Evolutionary conservation across 2,888 invertebrate species (phyloP).

Genomic region (Acleris emargana): DNA sequence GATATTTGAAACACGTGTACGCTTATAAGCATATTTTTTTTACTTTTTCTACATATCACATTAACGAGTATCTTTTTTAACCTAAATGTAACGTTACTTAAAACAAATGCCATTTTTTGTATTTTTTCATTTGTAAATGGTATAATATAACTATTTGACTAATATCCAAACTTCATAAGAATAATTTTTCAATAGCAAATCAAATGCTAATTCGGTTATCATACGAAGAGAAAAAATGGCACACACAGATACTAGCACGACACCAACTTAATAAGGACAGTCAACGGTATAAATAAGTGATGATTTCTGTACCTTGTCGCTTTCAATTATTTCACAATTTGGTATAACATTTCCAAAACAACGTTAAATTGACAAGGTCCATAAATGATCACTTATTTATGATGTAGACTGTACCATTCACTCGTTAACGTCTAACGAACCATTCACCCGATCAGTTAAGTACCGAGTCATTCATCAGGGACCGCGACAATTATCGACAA

Average conservation of each 20-base stretch:
- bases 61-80: conserved; percentile 74
- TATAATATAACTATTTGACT: conserved; percentile 2
- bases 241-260: conserved; percentile 6
- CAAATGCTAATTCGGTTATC: conserved; percentile 47
- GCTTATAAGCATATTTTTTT: conserved; percentile 55
- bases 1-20: conserved; percentile 56
- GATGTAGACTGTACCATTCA: too few relatives aligned
- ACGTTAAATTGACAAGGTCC: too few relatives aligned
- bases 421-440: conserved; percentile 14
- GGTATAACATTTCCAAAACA: too few relatives aligned
- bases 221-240: conserved; percentile 27
- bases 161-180: conserved; percentile 22
- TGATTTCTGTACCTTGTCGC: too few relatives aligned
- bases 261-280: neutral
- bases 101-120: conserved; percentile 62
- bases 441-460: conserved; percentile 8
- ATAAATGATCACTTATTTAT: too few relatives aligned
- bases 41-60: conserved; percentile 74
- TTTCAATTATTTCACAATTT: too few relatives aligned
- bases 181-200: conserved; percentile 8
- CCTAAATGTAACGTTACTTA: conserved; percentile 61
- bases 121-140: conserved; percentile 37
- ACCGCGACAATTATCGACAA: conserved; percentile 17
- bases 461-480: conserved; percentile 10
- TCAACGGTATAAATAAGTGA: too few relatives aligned